Percentiles rank a stretch among this genome's conserved stretches.
phyloP scores from a whole-genome alignment of 2,888 invertebrate species.

The Eupeodes latifasciatus region DNA sequence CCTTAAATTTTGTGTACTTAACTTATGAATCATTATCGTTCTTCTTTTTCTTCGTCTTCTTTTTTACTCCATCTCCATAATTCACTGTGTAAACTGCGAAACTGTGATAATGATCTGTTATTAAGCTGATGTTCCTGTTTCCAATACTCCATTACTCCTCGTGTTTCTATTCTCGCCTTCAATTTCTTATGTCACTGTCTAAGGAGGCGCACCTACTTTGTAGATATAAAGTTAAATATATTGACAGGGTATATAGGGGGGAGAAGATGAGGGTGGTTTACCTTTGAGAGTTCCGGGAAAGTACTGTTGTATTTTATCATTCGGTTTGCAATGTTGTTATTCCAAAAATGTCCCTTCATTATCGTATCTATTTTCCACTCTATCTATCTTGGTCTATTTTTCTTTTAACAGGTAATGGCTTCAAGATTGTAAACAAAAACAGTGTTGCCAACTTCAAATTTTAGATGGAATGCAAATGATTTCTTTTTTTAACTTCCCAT shows the following conservation, averaged over 20 bases:
- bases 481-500: too few relatives aligned
- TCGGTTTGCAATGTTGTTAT: constrained; percentile 60
- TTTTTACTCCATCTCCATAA: neutral
- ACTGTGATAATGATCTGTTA: constrained; percentile 69
- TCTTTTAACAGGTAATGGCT: constrained; percentile 1
- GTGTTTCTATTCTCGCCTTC: constrained; percentile 26
- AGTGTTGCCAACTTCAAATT: neutral
- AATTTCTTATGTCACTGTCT: neutral
- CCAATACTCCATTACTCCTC: neutral
- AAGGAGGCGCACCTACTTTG: too few relatives aligned
- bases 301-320: constrained; percentile 22
- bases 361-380: constrained; percentile 52
- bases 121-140: constrained; percentile 47
- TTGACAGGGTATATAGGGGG: neutral
- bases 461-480: too few relatives aligned
- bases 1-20: neutral
- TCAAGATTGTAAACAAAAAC: neutral
- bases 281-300: neutral
- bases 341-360: constrained; percentile 59
- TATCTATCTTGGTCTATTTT: constrained; percentile 26
- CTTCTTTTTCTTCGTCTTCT: neutral
- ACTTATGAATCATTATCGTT: neutral
- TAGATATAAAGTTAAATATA: neutral
- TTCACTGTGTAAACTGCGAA: neutral
- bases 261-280: too few relatives aligned